Evolutionary conservation across 1,140 invertebrate species (phyloP), one percentile per base, ranked within the genome.

Genomic region (Mya arenaria): DNA sequence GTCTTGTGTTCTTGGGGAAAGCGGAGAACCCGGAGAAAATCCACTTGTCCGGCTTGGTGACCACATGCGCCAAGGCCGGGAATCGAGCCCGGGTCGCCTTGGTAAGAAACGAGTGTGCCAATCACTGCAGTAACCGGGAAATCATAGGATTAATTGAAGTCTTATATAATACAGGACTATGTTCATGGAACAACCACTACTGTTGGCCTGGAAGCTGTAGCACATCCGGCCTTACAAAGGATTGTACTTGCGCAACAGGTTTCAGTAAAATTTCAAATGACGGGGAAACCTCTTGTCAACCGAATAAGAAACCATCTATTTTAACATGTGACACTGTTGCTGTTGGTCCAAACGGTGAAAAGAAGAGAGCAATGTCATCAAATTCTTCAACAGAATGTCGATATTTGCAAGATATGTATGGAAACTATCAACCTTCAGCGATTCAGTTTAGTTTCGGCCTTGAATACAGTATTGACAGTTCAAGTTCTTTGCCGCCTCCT

Each of bases 281-380:
- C 48, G 48, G 48, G 25, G 10, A 52, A 52, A 52, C 48, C 19
- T n/a, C 48, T 17, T 52, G 48, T 52, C 48, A 52, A 23, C 48
- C 48, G 17, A 52, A 52, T 23, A 52, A 17, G 25, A 17, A n/a
- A n/a, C 48, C 48, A n/a, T 17, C 19, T 52, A 52, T 52, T 52
- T 8, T 52, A 23, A 52, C 48, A 52, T 52, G 48, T 23, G 48
- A 52, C 48, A 52, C 48, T 52, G 48, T 52, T 17, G 48, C 48
- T n/a, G 48, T 52, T 52, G 48, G 48, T n/a, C 48, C 48, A n/a
- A 52, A 52, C 48, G 48, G 48, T 23, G 48, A 52, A 52, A 52
- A 52, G 48, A 52, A 52, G 25, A 52, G 48, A 10, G 1, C 48
- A 52, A 52, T 52, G 48, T n/a, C 17, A 17, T n/a, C 48, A 17